These are phyloP conservation scores for Dolichomitus sp. DNA, from an alignment of 2,888 invertebrate species.

Conservation along the genomic window DNA sequence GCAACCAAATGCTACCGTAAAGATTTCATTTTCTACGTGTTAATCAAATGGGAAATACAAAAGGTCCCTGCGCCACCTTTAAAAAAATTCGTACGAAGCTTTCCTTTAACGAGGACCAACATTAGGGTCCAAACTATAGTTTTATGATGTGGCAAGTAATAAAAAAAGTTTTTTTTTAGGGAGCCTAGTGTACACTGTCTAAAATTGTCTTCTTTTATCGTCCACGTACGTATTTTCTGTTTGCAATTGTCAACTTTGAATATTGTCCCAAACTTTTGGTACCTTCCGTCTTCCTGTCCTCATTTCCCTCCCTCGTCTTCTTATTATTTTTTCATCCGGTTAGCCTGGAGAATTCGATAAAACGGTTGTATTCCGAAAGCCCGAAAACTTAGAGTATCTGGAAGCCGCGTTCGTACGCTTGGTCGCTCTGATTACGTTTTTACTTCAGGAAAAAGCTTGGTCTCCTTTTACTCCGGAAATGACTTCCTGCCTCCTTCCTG, in stretches of 20 bases:
- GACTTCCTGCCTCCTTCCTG: conserved; percentile 76
- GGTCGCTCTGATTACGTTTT: conserved; percentile 64
- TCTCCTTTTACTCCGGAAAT: conserved; percentile 80
- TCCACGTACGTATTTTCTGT: conserved; percentile 11
- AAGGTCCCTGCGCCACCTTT: no score
- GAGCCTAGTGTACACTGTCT: background rate
- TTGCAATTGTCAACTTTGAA: conserved; percentile 10
- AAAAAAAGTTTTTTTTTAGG: no score
- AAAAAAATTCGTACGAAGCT: no score
- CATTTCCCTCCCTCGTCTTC: conserved; percentile 22
- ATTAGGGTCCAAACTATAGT: no score
- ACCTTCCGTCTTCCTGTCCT: background rate
- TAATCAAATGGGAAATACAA: no score
- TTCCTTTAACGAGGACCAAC: no score
- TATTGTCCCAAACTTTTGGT: conserved; percentile 25
- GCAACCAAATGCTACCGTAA: no score
- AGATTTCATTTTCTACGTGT: no score
- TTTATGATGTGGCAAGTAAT: no score
- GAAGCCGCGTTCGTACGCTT: conserved; percentile 40
- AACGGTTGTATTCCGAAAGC: conserved; percentile 57
- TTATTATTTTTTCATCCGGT: conserved; percentile 44
- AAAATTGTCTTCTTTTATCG: conserved; percentile 2
- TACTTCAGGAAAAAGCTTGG: conserved; percentile 49
- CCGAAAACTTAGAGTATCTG: conserved; percentile 53
- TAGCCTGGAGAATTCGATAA: conserved; percentile 53